Base-by-base conservation (phyloP, 2,888 invertebrate genomes). In the Hyppa rectilinea region DNA sequence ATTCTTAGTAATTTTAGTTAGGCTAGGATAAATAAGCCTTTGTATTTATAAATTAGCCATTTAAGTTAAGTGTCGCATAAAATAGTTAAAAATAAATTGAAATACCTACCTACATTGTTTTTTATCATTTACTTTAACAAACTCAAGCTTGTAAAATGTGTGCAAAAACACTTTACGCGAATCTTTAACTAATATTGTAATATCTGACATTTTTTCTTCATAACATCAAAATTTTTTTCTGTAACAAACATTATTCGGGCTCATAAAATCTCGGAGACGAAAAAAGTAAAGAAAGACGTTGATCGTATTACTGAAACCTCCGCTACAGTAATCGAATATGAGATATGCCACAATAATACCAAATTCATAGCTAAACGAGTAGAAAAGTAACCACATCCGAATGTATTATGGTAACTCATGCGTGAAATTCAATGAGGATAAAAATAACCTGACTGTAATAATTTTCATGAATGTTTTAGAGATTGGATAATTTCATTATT, bases 331-430 rank as follows among this genome's bases (percentile, higher is more conserved):
- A 75, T 78, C 74, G 34, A 84, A 72, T 77, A 73, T 50, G 47
- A 78, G 56, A 72, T 66, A 70, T 55, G 50, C 52, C 49, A 83
- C 60, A 82, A 72, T 70, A 75, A 72, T 65, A 70, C 47, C 49
- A 70, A 66, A 70, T 70, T 71, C 36, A 23, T 29, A 58, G 60
- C 40, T 63, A 78, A 81, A 62, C 75, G 71, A 84, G 65, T 68
- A 69, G 56, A 75, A 81, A 72, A 78, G 67, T 81, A 84, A 70
- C 78, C 65, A 69, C 45, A 75, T 75, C 55, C 29, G 56, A 58
- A 66, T 36, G 29, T 72, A 81, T 82, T 75, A 64, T 60, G 66
- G 43, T 45, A 47, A 65, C 31, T 53, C 67, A 53, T 47, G 59
- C 64, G 68, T 60, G 31, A 81, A 72, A 75, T 68, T 75, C 65